Conservation (phyloP, 2,113 vertebrate genomes). For the Aythya baeri region DNA sequence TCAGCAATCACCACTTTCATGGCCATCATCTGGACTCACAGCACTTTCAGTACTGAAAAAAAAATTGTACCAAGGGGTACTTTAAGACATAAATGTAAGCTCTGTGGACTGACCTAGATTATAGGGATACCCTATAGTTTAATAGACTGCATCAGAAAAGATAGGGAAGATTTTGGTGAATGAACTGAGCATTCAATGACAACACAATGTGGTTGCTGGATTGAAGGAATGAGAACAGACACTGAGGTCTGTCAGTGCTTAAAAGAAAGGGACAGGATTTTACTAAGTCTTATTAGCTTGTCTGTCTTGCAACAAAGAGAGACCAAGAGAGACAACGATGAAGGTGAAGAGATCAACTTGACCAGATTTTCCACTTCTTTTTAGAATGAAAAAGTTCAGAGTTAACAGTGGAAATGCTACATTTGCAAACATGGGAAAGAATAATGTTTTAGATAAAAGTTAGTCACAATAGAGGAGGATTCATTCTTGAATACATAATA, state of each 20-base stretch:
- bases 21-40: not conserved
- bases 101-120: not conserved
- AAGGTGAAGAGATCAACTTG: not conserved
- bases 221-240: not conserved
- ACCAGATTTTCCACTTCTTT: not conserved
- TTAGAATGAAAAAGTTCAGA: not conserved
- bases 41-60: not conserved
- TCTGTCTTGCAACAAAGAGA: not conserved
- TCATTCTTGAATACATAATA: not conserved
- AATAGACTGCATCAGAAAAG: not conserved
- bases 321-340: not conserved
- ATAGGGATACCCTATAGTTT: not conserved
- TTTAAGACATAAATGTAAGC: not conserved
- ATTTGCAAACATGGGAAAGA: not conserved
- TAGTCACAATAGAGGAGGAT: not conserved
- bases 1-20: not conserved
- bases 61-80: not conserved
- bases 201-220: not conserved
- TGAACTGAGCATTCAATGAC: not conserved
- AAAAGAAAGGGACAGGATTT: not conserved
- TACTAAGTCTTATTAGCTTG: not conserved
- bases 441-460: not conserved
- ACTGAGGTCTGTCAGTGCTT: not conserved
- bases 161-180: not conserved
- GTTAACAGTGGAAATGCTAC: not conserved